A percentile compares a stretch with the other conserved stretches of the same genome.
phyloP scores from a whole-genome alignment of 2,888 invertebrate species.

The Timema cristinae region DNA sequence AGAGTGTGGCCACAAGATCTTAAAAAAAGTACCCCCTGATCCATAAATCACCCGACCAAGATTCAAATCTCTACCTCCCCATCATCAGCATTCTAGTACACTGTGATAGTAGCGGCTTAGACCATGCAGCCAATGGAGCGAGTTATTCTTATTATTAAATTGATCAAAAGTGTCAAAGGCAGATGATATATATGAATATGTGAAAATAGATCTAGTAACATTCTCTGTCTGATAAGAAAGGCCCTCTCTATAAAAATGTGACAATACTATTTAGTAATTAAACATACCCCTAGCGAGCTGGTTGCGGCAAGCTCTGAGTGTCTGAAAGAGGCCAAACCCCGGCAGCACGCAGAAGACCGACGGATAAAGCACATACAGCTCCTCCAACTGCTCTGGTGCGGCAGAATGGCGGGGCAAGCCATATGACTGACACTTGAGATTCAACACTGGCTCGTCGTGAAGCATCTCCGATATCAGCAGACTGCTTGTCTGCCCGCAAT shows the following conservation, averaged over 20 bases:
- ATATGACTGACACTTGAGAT: constrained; percentile 73
- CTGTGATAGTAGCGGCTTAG: too few relatives aligned
- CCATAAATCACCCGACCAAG: too few relatives aligned
- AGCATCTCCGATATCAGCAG: constrained; percentile 77
- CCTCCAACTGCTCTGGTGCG: constrained; percentile 54
- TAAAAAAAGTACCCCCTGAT: too few relatives aligned
- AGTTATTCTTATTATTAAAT: too few relatives aligned
- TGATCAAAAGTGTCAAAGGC: too few relatives aligned
- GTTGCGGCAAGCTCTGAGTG: constrained; percentile 70
- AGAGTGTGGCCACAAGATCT: too few relatives aligned
- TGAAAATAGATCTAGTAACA: too few relatives aligned
- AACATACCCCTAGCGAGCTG: constrained; percentile 67
- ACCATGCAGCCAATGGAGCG: too few relatives aligned
- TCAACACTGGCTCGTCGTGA: constrained; percentile 74
- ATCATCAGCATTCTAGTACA: too few relatives aligned
- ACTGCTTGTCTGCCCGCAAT: constrained; percentile 59
- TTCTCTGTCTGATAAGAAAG: too few relatives aligned
- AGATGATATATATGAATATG: too few relatives aligned
- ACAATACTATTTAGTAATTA: neutral
- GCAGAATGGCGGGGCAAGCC: constrained; percentile 47
- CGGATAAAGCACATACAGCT: constrained; percentile 70
- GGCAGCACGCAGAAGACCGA: constrained; percentile 68
- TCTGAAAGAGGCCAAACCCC: constrained; percentile 75
- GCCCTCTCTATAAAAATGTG: neutral
- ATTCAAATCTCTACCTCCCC: too few relatives aligned